Evolutionary conservation across 2,113 vertebrate species (phyloP).

Genomic region (Stomatorhinus ivindoensis): DNA sequence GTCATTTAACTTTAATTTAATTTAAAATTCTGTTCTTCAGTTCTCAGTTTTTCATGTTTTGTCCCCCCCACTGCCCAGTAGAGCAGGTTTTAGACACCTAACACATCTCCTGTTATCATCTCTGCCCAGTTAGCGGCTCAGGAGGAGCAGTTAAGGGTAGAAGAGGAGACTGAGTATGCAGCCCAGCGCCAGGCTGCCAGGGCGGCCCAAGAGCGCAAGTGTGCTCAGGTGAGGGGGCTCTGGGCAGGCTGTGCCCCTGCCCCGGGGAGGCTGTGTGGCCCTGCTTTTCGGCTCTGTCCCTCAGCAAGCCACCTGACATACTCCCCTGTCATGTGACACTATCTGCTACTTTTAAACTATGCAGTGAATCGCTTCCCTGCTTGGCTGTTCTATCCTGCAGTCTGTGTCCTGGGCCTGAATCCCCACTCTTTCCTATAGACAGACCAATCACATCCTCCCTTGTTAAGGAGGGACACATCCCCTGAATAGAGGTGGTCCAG

Average conservation of each 20-base stretch:
- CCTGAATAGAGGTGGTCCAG: neutral
- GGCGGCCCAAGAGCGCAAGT: neutral
- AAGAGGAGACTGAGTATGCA: conserved; percentile 7
- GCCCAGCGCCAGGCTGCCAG: conserved; percentile 9
- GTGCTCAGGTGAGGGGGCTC: conserved; percentile 71
- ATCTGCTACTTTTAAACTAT: neutral
- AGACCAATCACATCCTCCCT: neutral
- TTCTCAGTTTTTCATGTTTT: conserved; percentile 18
- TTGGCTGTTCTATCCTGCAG: neutral
- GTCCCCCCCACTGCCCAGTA: conserved; percentile 35
- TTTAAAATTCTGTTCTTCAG: neutral
- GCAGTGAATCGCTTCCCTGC: neutral
- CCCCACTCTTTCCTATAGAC: neutral
- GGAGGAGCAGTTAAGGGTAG: neutral
- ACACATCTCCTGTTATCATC: conserved; percentile 44
- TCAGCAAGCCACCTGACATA: neutral
- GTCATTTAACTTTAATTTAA: neutral
- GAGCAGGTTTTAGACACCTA: conserved; percentile 43
- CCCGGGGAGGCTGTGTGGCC: neutral
- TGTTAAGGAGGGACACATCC: neutral
- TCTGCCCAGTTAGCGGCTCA: conserved; percentile 37
- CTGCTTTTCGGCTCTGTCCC: neutral
- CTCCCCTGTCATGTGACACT: neutral
- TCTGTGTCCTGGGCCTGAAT: neutral
- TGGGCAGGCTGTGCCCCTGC: conserved; percentile 39